A percentile compares a stretch with the other conserved stretches of the same genome.
Evolutionary conservation across 2,888 invertebrate species (phyloP).

Genomic region (Leistus spinibarbis): DNA sequence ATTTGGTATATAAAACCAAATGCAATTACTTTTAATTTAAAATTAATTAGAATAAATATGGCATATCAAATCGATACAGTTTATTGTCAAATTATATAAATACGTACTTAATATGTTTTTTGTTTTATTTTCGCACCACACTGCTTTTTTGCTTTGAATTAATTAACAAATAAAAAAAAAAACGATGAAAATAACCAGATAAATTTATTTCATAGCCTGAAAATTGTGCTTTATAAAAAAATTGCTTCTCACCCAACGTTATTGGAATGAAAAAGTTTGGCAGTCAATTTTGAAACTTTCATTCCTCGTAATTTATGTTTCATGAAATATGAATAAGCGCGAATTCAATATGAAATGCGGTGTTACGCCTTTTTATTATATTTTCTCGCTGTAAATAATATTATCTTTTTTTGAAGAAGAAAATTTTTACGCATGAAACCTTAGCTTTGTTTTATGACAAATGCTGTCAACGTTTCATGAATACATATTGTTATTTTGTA

Average conservation of each 20-base stretch:
- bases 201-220: background rate
- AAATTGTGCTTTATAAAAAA: background rate
- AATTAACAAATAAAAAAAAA: background rate
- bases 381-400: background rate
- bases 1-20: no score
- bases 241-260: background rate
- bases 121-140: background rate
- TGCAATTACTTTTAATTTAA: no score
- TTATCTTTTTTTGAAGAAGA: background rate
- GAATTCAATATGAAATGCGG: background rate
- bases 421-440: background rate
- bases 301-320: slow-evolving; percentile 1
- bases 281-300: background rate
- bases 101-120: no score
- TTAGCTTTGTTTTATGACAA: background rate
- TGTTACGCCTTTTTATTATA: background rate
- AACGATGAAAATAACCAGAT: background rate
- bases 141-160: background rate
- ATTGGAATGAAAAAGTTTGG: background rate
- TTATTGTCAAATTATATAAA: no score
- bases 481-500: background rate
- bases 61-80: no score
- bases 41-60: no score
- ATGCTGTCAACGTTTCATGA: background rate
- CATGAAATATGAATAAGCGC: slow-evolving; percentile 5